A percentile compares a stretch with the other conserved stretches of the same genome.
These are phyloP conservation scores for Cottus gobio DNA, from an alignment of 2,113 vertebrate species.

Conservation along the genomic window DNA sequence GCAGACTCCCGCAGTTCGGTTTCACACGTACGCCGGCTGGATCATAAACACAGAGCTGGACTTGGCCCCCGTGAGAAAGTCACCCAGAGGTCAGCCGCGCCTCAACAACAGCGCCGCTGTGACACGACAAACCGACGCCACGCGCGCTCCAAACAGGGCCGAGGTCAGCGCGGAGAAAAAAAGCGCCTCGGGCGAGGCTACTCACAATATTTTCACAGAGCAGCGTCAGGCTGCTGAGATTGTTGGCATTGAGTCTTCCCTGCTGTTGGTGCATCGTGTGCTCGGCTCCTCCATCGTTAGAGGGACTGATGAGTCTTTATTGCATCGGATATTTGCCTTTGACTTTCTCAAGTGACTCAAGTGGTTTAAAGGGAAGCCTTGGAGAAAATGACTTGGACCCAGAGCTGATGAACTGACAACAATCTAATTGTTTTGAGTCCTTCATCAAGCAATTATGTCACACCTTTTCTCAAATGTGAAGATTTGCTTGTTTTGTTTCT, in stretches of 20 bases:
- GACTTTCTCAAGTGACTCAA: constrained; percentile 1
- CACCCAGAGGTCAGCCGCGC: constrained; percentile 68
- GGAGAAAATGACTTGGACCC: constrained; percentile 13
- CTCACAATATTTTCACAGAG: constrained; percentile 55
- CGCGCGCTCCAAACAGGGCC: constrained; percentile 37
- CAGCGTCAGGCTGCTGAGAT: constrained; percentile 32
- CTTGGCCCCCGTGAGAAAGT: constrained; percentile 59
- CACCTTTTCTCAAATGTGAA: neutral
- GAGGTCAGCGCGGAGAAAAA: constrained; percentile 38
- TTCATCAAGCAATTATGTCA: neutral
- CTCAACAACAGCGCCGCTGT: constrained; percentile 62
- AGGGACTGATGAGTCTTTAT: neutral
- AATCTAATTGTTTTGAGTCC: neutral
- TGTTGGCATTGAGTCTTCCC: constrained; percentile 37
- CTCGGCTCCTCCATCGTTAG: neutral
- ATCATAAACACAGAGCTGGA: constrained; percentile 60
- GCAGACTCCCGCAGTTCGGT: constrained; percentile 11
- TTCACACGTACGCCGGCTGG: constrained; percentile 38
- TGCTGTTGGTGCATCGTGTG: constrained; percentile 36
- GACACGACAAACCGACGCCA: constrained; percentile 55
- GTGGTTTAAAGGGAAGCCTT: neutral
- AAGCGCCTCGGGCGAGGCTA: constrained; percentile 21
- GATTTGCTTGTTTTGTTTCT: neutral
- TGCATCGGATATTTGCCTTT: neutral
- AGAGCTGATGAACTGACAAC: neutral